Conservation (phyloP, 2,797 vertebrate species). For the Bryconaethiops microstoma region DNA sequence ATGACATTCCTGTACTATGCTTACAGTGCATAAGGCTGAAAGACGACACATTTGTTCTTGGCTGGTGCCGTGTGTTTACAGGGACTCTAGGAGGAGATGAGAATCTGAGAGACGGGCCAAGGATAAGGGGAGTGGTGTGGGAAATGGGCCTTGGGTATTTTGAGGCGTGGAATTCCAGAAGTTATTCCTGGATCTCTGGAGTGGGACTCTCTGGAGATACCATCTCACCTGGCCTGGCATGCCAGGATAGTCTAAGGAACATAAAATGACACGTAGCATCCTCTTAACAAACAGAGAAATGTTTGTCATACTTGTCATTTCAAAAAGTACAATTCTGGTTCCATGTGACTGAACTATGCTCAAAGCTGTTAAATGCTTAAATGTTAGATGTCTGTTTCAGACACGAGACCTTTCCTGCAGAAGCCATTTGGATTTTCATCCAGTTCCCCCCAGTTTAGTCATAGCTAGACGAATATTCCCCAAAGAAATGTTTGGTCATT, state of each 20-base stretch:
- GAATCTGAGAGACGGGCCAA: conserved; percentile 63
- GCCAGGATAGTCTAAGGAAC: conserved; percentile 36
- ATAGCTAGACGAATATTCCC: too few relatives aligned
- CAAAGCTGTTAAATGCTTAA: too few relatives aligned
- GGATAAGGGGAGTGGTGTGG: conserved; percentile 45
- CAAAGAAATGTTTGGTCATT: too few relatives aligned
- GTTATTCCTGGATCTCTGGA: conserved; percentile 69
- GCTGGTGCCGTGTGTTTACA: conserved; percentile 62
- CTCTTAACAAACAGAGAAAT: neutral
- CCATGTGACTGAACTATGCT: too few relatives aligned
- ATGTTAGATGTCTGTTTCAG: too few relatives aligned
- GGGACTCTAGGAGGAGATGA: conserved; percentile 62
- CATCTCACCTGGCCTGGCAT: conserved; percentile 47
- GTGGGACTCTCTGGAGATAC: conserved; percentile 59
- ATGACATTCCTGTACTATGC: conserved; percentile 41
- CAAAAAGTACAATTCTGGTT: neutral
- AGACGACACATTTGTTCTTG: conserved; percentile 56
- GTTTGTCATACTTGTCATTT: neutral
- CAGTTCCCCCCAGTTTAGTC: too few relatives aligned
- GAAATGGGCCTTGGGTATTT: conserved; percentile 64
- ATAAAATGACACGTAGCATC: conserved; percentile 47
- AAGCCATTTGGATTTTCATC: too few relatives aligned
- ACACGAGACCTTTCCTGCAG: too few relatives aligned
- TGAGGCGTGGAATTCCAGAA: conserved; percentile 64
- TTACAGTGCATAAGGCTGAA: conserved; percentile 55